phyloP scores from a whole-genome alignment of 2,113 vertebrate genomes.

The Puntigrus tetrazona region DNA sequence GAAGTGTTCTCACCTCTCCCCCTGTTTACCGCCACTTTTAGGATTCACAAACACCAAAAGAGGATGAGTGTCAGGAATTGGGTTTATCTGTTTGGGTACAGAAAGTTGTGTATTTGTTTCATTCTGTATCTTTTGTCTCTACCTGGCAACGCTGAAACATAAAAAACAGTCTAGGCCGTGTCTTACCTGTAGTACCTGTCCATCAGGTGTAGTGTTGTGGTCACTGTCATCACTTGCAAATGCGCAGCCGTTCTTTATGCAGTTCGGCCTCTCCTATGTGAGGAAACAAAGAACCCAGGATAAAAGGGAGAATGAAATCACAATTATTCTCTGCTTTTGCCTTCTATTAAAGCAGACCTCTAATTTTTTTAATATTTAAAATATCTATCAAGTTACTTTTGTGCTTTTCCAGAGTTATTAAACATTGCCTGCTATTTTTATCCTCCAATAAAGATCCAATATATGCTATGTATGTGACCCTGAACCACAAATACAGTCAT shows the following conservation, averaged over 20 bases:
- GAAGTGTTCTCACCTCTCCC: slow-evolving; percentile 76
- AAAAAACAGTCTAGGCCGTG: background rate
- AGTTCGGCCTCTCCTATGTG: slow-evolving; percentile 77
- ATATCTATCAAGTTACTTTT: background rate
- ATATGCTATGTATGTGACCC: too few relatives aligned
- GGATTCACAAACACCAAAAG: slow-evolving; percentile 91
- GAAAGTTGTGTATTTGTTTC: background rate
- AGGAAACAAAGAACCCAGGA: background rate
- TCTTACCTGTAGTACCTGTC: slow-evolving; percentile 84
- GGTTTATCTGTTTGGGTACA: slow-evolving; percentile 73
- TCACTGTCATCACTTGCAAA: slow-evolving; percentile 71
- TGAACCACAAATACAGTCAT: too few relatives aligned
- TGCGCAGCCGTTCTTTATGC: slow-evolving; percentile 71
- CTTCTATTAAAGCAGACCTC: background rate
- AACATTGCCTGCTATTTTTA: background rate
- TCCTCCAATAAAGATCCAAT: background rate
- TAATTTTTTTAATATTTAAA: background rate
- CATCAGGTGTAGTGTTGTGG: slow-evolving; percentile 79
- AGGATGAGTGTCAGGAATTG: slow-evolving; percentile 80
- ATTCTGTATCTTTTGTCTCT: background rate
- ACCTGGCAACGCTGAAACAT: background rate
- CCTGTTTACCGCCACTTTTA: slow-evolving; percentile 93
- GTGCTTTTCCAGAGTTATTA: background rate
- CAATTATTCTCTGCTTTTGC: background rate
- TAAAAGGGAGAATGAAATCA: background rate